phyloP scores from a whole-genome alignment of 2,113 vertebrate species.

The Bucco capensis region DNA sequence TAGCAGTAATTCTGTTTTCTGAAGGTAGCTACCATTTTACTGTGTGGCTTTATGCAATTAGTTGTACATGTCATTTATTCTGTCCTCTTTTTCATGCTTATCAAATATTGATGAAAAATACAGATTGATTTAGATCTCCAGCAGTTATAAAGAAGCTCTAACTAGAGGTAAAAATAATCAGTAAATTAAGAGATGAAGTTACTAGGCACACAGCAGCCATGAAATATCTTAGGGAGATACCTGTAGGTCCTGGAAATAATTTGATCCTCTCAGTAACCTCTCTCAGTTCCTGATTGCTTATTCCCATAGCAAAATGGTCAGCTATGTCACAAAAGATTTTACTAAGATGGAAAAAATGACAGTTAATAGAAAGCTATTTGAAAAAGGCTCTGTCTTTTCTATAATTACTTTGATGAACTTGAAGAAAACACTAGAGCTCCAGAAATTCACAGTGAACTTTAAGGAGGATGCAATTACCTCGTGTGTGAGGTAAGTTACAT shows the following conservation, averaged over 20 bases:
- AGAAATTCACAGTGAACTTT: background rate
- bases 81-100: background rate
- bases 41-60: background rate
- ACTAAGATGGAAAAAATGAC: background rate
- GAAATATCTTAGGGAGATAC: background rate
- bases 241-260: background rate
- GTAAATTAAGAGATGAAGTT: background rate
- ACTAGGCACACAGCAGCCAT: background rate
- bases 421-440: background rate
- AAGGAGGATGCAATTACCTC: background rate
- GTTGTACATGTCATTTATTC: background rate
- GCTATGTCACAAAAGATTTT: background rate
- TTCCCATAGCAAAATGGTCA: background rate
- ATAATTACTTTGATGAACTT: background rate
- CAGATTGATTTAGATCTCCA: background rate
- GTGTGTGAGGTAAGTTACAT: background rate
- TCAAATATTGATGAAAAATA: background rate
- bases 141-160: background rate
- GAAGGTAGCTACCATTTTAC: background rate
- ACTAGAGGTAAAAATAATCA: background rate
- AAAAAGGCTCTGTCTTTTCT: background rate
- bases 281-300: background rate
- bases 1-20: background rate
- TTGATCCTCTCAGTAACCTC: background rate
- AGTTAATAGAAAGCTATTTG: conserved; percentile 5